phyloP scores from a whole-genome alignment of 2,888 invertebrate species.

The Criorhina ranunculi region DNA sequence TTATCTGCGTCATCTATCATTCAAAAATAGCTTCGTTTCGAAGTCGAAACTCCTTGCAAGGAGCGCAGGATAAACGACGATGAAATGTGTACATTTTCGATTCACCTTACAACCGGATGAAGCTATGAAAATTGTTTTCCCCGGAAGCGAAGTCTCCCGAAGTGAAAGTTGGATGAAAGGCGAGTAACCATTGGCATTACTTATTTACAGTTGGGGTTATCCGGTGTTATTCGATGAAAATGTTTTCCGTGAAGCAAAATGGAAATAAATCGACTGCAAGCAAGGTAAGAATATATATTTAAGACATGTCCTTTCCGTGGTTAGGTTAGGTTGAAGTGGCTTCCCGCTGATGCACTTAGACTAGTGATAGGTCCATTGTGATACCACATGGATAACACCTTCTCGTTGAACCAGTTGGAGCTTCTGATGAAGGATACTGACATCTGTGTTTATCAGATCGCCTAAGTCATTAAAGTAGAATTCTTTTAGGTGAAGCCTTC shows the following conservation, averaged over 20 bases:
- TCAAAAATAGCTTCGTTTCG: neutral
- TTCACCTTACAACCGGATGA: neutral
- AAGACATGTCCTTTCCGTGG: no score
- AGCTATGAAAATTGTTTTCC: slow-evolving; percentile 15
- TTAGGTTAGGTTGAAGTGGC: no score
- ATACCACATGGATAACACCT: no score
- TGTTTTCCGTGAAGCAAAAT: neutral
- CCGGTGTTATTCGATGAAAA: neutral
- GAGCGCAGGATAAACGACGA: neutral
- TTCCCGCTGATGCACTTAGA: no score
- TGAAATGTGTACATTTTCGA: neutral
- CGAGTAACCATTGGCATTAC: neutral
- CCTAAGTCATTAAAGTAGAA: no score
- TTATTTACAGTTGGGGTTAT: neutral
- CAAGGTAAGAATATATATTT: no score
- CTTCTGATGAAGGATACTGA: no score
- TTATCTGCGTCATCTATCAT: slow-evolving; percentile 9
- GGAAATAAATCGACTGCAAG: neutral
- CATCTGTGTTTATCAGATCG: no score
- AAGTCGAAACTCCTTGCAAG: neutral
- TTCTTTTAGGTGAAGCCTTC: no score
- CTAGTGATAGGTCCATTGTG: no score
- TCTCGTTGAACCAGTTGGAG: no score
- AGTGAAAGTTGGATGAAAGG: neutral
- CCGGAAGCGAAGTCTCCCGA: neutral